Base-by-base conservation (phyloP, 1,140 invertebrate species). In the Tribolium castaneum region DNA sequence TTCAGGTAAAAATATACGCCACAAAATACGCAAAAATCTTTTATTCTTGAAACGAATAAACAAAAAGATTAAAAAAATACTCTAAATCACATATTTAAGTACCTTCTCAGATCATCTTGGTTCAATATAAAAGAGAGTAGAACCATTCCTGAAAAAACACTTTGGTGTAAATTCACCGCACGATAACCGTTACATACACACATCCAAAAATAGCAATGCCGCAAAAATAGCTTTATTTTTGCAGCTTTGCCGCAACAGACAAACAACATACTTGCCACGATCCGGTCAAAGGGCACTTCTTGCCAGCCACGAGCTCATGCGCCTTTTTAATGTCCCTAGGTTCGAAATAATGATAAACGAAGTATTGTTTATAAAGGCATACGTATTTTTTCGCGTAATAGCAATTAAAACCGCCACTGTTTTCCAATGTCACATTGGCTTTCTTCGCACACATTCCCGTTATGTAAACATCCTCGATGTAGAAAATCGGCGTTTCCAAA, bases 381-480 rank as follows among this genome's bases (percentile, higher is more conserved):
- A 66, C n/a, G 22, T 59, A 66, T 9, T 39, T 66, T 10, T 14
- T 35, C 14, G 14, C 10, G 5, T 35, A 12, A 12, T 35, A 14
- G 12, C 59, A 66, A n/a, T 16, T 12, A 35, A 66, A 66, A 5
- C n/a, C 1, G 3, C 0, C 6, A 35, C 9, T 14, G 5, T 39
- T 2, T 35, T 35, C 4, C 1, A 30, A 34, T 7, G 14, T 30
- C 10, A 66, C 12, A 14, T 35, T 35, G 9, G 34, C 14, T 35
- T 66, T 66, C 12, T 66, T 66, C 2, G 59, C 5, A 66, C 59
- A 70, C 25, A 74, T 82, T 90, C 95, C 96, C 4, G 95, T 97
- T 9, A 97, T 90, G 84, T 93, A 97, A 54, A 97, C 93, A 84
- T 97, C 96, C 85, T 97, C 96, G 12, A 96, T 85, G 83, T 95